Base-by-base conservation (phyloP, 2,797 vertebrate genomes). In the Sphaeramia orbicularis region DNA sequence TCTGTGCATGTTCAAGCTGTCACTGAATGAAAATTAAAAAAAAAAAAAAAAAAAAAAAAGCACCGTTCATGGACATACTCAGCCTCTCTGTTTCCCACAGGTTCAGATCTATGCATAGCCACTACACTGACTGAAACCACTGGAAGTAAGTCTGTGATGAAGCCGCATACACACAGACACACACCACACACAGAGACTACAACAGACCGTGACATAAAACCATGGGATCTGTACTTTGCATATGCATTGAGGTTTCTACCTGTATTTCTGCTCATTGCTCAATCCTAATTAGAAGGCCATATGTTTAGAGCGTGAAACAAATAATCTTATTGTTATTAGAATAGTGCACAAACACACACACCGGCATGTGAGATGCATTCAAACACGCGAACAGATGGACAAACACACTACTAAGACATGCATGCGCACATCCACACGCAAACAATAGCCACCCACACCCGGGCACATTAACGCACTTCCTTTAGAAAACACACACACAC, bases 311-410 rank as follows among this genome's bases (percentile, higher is more conserved):
- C 15, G 62, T 68, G 68, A 48, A 71, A 78, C 72, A 74, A 78
- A 76, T 59, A 16, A 59, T 74, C 60, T 43, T n/a, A 63, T 58
- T 78, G 66, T 81, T 72, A 65, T 75, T 65, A 35, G 35, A 62
- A 44, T 57, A 65, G 38, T 8, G n/a, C 8, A 6, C 24, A 43
- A 56, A 75, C 21, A 63, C 55, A 66, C 59, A 60, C 13, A 1
- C 41, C 71, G 32, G 58, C 71, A 65, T 54, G 53, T 59, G 63
- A 15, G 7, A 71, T 11, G 56, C 69, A 73, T 80, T 74, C 45
- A 58, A 80, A 85, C 63, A 70, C 14, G 12, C 6, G 37, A 84
- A 75, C 86, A 88, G 81, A 88, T 80, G 82, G 81, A 82, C 71
- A 53, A 51, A 54, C 59, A 45, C 67, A 45, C 38, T 64, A 5